A percentile compares a stretch with the other conserved stretches of the same genome.
These are phyloP conservation scores for Monochamus alternatus DNA, from an alignment of 2,888 invertebrate genomes.

Conservation along the genomic window DNA sequence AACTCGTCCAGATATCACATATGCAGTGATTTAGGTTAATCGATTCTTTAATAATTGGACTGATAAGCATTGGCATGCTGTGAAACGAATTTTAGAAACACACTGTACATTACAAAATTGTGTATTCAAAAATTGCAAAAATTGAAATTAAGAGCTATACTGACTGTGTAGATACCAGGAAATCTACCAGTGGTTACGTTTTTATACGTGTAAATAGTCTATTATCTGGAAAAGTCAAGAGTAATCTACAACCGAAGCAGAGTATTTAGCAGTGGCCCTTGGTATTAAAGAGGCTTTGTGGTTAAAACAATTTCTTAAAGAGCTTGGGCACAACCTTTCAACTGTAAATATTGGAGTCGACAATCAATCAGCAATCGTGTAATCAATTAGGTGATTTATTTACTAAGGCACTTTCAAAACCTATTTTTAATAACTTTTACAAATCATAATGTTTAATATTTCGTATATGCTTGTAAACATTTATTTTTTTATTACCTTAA, in stretches of 20 bases:
- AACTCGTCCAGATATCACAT: not conserved
- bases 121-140: constrained; percentile 2
- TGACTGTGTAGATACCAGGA: constrained; percentile 15
- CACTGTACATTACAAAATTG: constrained; percentile 6
- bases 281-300: constrained; percentile 15
- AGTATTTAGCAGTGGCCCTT: not conserved
- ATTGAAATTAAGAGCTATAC: constrained; percentile 8
- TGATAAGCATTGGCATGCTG: not conserved
- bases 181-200: constrained; percentile 18
- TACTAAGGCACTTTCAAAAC: not conserved
- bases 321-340: not conserved
- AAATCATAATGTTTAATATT: too few relatives aligned
- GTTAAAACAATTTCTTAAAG: not conserved
- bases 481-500: too few relatives aligned
- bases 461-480: too few relatives aligned
- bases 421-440: not conserved
- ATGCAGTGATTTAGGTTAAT: not conserved
- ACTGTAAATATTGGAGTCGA: not conserved
- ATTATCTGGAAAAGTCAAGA: not conserved
- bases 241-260: constrained; percentile 15
- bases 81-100: constrained; percentile 2
- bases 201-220: not conserved
- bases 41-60: constrained; percentile 5
- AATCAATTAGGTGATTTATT: not conserved
- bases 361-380: not conserved